A percentile compares a stretch with the other conserved stretches of the same genome.
These are phyloP conservation scores for Thomomys bottae DNA, from an alignment of 2,113 vertebrate species.

Conservation along the genomic window DNA sequence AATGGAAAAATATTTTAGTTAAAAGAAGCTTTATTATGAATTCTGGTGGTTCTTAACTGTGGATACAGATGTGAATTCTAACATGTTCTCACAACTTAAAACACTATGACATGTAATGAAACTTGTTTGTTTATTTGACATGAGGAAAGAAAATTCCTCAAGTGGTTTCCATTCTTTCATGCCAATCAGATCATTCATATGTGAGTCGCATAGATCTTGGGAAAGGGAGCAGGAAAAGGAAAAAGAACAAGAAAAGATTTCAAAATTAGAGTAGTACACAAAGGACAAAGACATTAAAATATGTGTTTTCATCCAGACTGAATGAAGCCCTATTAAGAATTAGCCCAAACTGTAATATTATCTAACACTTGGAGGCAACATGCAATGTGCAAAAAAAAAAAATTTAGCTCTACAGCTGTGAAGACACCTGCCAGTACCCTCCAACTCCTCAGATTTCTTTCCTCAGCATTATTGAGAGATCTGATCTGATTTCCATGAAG, in stretches of 20 bases:
- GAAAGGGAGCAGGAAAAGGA: background rate
- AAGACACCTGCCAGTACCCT: conserved; percentile 62
- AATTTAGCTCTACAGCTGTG: conserved; percentile 58
- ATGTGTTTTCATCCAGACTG: conserved; percentile 15
- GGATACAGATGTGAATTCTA: conserved; percentile 37
- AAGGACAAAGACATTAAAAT: conserved; percentile 26
- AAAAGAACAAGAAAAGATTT: conserved; percentile 60
- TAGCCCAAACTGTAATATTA: conserved; percentile 41
- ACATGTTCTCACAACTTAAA: conserved; percentile 40
- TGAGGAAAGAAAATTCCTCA: conserved; percentile 61
- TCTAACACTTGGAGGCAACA: conserved; percentile 31
- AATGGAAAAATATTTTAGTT: conserved; percentile 27
- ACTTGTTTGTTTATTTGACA: conserved; percentile 64
- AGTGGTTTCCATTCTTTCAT: conserved; percentile 66
- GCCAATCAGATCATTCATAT: conserved; percentile 44
- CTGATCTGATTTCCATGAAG: conserved; percentile 60
- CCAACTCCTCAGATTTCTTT: conserved; percentile 56
- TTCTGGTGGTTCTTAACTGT: background rate
- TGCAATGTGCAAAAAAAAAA: conserved; percentile 13
- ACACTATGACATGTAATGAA: conserved; percentile 30
- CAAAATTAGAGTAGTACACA: background rate
- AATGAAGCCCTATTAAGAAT: conserved; percentile 46
- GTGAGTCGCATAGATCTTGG: background rate
- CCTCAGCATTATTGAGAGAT: conserved; percentile 37
- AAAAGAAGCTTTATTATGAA: conserved; percentile 18